Conservation (phyloP, 2,113 vertebrate species). For the Notothenia coriiceps region DNA sequence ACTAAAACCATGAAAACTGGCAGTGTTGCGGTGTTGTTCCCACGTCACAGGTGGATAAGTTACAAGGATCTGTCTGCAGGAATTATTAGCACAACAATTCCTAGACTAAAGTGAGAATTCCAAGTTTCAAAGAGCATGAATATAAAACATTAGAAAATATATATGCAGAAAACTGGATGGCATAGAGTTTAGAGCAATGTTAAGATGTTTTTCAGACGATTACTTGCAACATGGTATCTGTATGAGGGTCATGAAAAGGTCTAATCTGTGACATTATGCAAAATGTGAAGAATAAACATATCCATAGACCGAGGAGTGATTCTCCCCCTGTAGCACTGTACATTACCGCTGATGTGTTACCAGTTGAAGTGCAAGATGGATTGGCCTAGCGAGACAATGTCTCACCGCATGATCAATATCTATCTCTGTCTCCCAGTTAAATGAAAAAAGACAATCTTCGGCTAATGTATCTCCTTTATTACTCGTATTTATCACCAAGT, state of each 20-base stretch:
- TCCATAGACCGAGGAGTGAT: constrained; percentile 38
- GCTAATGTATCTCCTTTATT: constrained; percentile 81
- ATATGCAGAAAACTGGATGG: constrained; percentile 14
- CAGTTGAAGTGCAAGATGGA: constrained; percentile 68
- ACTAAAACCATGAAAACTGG: background rate
- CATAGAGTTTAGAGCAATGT: constrained; percentile 9
- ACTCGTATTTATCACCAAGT: constrained; percentile 81
- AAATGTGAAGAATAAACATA: constrained; percentile 55
- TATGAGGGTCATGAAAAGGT: constrained; percentile 44
- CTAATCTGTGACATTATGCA: constrained; percentile 54
- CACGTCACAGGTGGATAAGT: constrained; percentile 14
- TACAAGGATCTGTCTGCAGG: constrained; percentile 38
- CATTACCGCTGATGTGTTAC: constrained; percentile 62
- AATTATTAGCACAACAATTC: constrained; percentile 54
- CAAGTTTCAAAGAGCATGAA: constrained; percentile 35
- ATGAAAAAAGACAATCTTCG: constrained; percentile 80
- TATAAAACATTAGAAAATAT: constrained; percentile 53
- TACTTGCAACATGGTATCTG: background rate
- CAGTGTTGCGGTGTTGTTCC: constrained; percentile 5
- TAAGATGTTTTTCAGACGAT: constrained; percentile 30
- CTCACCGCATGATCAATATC: constrained; percentile 81
- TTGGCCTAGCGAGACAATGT: constrained; percentile 66
- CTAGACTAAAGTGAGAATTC: constrained; percentile 18
- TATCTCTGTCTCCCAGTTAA: constrained; percentile 79
- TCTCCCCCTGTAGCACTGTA: constrained; percentile 46